Conservation (phyloP, 1,140 invertebrate genomes). For the Drosophila biarmipes region DNA sequence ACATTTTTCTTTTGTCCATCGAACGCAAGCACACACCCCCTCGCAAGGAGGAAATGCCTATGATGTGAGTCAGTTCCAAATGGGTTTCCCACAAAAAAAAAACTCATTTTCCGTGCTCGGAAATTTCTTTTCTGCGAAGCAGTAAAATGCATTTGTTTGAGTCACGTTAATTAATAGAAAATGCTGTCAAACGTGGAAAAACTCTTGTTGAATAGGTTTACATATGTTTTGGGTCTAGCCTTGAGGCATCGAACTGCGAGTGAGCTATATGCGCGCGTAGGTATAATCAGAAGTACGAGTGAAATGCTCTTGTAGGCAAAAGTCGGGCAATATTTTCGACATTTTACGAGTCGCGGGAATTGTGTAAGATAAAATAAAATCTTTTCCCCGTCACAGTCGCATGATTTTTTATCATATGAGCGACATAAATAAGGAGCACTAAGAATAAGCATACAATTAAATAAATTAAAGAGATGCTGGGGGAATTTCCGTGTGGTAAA, state of each 20-base stretch:
- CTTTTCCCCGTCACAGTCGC: constrained; percentile 27
- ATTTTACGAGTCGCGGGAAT: constrained; percentile 62
- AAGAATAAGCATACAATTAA: background rate
- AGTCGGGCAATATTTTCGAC: constrained; percentile 62
- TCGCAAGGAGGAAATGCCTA: constrained; percentile 19
- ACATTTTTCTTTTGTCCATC: constrained; percentile 67
- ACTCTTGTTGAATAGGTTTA: constrained; percentile 45
- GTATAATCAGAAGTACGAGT: constrained; percentile 20
- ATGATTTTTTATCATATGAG: constrained; percentile 52
- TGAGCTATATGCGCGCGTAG: constrained; percentile 19
- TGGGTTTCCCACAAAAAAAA: constrained; percentile 41
- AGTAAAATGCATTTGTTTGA: constrained; percentile 27
- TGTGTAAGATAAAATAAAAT: constrained; percentile 67
- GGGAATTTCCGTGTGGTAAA: constrained; percentile 13
- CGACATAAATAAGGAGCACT: background rate
- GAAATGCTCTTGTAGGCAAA: constrained; percentile 37
- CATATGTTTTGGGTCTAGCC: constrained; percentile 58
- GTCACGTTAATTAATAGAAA: constrained; percentile 44
- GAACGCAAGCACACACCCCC: constrained; percentile 56
- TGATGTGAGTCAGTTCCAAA: constrained; percentile 42
- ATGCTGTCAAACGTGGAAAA: constrained; percentile 15
- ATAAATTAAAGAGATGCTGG: background rate
- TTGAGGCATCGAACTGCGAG: constrained; percentile 63
- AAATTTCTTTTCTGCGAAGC: constrained; percentile 21
- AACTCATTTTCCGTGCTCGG: constrained; percentile 26